Conservation (phyloP, 1,140 invertebrate genomes). For the Contarinia nasturtii region DNA sequence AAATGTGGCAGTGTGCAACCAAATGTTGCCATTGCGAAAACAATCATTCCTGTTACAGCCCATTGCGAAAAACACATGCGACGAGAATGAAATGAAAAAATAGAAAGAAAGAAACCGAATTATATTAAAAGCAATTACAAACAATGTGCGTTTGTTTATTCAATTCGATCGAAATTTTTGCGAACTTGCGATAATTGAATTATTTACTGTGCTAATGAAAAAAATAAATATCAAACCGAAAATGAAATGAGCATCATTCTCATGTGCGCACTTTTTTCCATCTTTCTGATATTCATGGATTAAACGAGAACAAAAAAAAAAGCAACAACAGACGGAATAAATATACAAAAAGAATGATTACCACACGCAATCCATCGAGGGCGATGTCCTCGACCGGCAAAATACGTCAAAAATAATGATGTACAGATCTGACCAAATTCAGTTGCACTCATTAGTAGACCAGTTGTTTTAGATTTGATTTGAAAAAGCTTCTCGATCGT, state of each 20-base stretch:
- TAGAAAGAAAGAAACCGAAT: no score
- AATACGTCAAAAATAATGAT: conserved; percentile 76
- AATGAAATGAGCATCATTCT: no score
- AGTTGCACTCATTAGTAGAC: conserved; percentile 79
- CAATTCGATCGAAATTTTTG: no score
- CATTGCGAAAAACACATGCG: neutral
- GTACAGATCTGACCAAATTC: conserved; percentile 88
- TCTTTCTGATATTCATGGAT: no score
- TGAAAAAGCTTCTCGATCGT: conserved; percentile 93
- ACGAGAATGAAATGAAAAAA: neutral
- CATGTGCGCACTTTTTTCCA: no score
- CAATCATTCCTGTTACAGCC: conserved; percentile 42
- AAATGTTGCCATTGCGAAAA: conserved; percentile 73
- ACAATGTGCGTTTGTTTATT: no score
- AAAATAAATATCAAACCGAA: no score
- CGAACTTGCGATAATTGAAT: no score
- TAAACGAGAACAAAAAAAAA: neutral
- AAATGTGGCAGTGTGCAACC: conserved; percentile 72
- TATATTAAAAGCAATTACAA: no score
- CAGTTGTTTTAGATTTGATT: conserved; percentile 86
- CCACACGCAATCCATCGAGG: conserved; percentile 89
- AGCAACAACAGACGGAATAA: neutral
- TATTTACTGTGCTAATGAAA: no score
- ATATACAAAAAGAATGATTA: neutral
- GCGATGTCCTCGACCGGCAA: conserved; percentile 80